Evolutionary conservation across 1,140 invertebrate species (phyloP), one percentile per base, ranked within the genome.

Genomic region (Scaptomyza montana): DNA sequence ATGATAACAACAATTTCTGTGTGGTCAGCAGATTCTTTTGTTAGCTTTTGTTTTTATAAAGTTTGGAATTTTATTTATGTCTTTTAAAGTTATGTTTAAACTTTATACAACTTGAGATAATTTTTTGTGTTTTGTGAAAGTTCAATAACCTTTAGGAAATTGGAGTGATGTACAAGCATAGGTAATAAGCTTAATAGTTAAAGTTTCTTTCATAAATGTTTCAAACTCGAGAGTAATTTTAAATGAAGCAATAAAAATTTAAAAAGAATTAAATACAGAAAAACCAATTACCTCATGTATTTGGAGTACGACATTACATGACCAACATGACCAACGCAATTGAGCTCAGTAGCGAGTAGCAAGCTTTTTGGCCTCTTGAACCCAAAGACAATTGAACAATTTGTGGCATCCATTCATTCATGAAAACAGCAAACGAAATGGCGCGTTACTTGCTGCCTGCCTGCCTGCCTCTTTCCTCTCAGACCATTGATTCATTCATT

Each of bases 281-380:
- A 5, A 16, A 55, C 9, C 28, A 59, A 46, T 33, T 19, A 21
- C 46, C 30, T 59, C 30, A 66, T 66, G 28, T 1, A 10, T 43
- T 41, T 3, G 36, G 10, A 46, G 56, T 30, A 28, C 9, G 49
- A 33, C 53, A 46, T 47, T 62, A 71, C 66, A 76, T 80, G 76
- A 63, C 72, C 28, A 43, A 72, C 74, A 75, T 80, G 81, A 85
- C 74, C 77, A 86, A 69, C 82, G 59, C 82, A 86, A 86, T 87
- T 82, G 60, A 71, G 65, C 63, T 7, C 4, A 33, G 30, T 6
- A 6, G 30, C 30, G 54, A 62, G 53, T 62, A 69, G 69, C 54
- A 47, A 64, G 72, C 82, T 84, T 79, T 82, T 77, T 87, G 80
- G 77, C 84, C 84, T 78, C 51, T 89, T 89, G 84, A 89, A 63